Evolutionary conservation across 2,113 vertebrate genomes (phyloP).

Genomic region (Xenopus borealis): DNA sequence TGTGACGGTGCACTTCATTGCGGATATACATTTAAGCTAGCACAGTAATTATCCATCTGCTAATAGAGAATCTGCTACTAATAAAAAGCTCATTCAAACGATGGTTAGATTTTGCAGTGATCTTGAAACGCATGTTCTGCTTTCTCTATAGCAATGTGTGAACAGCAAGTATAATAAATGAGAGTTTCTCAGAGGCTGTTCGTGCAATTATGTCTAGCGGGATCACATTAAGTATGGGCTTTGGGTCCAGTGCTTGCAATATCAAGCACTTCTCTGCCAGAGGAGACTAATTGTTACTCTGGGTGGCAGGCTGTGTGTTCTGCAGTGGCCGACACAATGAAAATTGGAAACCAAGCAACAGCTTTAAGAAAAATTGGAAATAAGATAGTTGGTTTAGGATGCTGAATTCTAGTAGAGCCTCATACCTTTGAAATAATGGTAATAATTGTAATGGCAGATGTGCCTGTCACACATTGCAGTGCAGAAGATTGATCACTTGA

Average conservation of each 20-base stretch:
- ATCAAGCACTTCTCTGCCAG: conserved; percentile 13
- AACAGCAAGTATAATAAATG: conserved; percentile 34
- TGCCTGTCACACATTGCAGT: too few species aligned
- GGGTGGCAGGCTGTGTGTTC: not conserved
- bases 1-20: conserved; percentile 15
- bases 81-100: conserved; percentile 21
- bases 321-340: not conserved
- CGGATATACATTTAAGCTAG: conserved; percentile 10
- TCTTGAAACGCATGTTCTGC: conserved; percentile 5
- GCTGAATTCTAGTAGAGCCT: too few species aligned
- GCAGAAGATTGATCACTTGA: too few species aligned
- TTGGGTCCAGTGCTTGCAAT: conserved; percentile 23
- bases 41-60: conserved; percentile 31
- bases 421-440: too few species aligned
- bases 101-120: conserved; percentile 12
- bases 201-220: conserved; percentile 30
- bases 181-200: conserved; percentile 4
- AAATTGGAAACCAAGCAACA: not conserved
- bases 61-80: conserved; percentile 8
- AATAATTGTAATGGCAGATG: too few species aligned
- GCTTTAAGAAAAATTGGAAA: too few species aligned
- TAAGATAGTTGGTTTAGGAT: too few species aligned
- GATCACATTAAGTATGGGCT: conserved; percentile 26
- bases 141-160: not conserved
- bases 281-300: conserved; percentile 24